A percentile compares a stretch with the other conserved stretches of the same genome.
phyloP scores from a whole-genome alignment of 1,140 invertebrate species.

The Popillia japonica region DNA sequence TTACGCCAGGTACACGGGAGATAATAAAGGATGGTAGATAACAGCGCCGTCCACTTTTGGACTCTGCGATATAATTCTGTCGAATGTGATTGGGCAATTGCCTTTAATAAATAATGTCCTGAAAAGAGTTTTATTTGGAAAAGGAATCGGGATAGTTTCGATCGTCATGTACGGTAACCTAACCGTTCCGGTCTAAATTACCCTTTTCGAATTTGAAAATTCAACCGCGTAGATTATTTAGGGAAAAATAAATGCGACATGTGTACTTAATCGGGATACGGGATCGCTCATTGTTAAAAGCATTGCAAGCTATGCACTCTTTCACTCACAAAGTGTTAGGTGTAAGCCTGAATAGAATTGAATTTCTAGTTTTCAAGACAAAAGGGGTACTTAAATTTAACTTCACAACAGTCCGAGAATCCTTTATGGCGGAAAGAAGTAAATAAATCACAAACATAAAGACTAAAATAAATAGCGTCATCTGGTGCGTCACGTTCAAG shows the following conservation, averaged over 20 bases:
- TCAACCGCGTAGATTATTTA: too few relatives aligned
- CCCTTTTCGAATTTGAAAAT: too few relatives aligned
- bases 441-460: constrained; percentile 32
- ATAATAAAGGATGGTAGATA: constrained; percentile 1
- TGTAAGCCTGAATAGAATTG: not conserved
- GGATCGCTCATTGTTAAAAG: not conserved
- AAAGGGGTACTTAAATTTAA: constrained; percentile 20
- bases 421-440: constrained; percentile 9
- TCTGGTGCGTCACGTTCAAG: constrained; percentile 28
- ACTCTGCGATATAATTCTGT: not conserved
- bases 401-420: constrained; percentile 10
- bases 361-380: not conserved
- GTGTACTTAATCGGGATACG: too few relatives aligned
- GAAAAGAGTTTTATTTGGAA: not conserved
- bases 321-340: too few relatives aligned
- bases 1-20: not conserved
- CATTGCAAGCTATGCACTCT: too few relatives aligned
- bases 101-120: constrained; percentile 4
- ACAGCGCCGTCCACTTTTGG: not conserved
- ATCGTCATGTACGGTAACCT: too few relatives aligned
- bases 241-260: too few relatives aligned
- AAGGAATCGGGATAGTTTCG: not conserved
- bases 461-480: constrained; percentile 26
- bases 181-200: too few relatives aligned
- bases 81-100: constrained; percentile 3